Evolutionary conservation across 2,113 vertebrate species (phyloP), one percentile per base, ranked within the genome.

Genomic region (Pseudonaja textilis): DNA sequence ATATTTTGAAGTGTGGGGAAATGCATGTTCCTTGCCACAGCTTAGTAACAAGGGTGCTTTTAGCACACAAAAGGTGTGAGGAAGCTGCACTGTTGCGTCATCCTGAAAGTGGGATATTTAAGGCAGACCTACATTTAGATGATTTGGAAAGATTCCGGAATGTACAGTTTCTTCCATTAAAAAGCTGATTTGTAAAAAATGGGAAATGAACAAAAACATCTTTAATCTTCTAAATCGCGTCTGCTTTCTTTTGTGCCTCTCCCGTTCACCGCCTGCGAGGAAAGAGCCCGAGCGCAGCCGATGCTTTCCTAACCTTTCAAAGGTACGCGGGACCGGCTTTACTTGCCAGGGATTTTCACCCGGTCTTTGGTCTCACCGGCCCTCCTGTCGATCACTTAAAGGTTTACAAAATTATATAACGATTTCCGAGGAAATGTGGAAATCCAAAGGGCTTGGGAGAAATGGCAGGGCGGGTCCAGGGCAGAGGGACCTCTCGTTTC

Each of bases 401-500:
- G 50, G 1, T n/a, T 22, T 47, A 4, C 12, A 2, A 61, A 14
- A 34, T 64, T 14, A 3, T 59, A 0, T 50, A 34, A 54, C 11
- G 16, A n/a, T 10, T 6, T 25, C 87, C 74, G 87, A 93, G 85
- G 0, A 0, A 95, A 92, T 90, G 93, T 95, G 85, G 93, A 57
- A 92, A 94, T 45, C 85, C 89, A 34, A 69, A 5, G 26, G 93
- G 89, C 89, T 90, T 94, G 94, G 88, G 93, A 95, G 94, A 92
- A 94, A 89, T 54, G 93, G 90, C 93, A 91, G 0, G 92, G 96
- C 91, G 90, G 94, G 88, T 92, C 95, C 95, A 95, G 96, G 97
- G 97, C 94, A 64, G 94, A 9, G 94, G 93, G 3, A 45, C 96
- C 96, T 96, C 95, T 93, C 90, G 91, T 89, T 95, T 96, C 95